phyloP scores from a whole-genome alignment of 2,113 vertebrate species.

The Pygoscelis adeliae region DNA sequence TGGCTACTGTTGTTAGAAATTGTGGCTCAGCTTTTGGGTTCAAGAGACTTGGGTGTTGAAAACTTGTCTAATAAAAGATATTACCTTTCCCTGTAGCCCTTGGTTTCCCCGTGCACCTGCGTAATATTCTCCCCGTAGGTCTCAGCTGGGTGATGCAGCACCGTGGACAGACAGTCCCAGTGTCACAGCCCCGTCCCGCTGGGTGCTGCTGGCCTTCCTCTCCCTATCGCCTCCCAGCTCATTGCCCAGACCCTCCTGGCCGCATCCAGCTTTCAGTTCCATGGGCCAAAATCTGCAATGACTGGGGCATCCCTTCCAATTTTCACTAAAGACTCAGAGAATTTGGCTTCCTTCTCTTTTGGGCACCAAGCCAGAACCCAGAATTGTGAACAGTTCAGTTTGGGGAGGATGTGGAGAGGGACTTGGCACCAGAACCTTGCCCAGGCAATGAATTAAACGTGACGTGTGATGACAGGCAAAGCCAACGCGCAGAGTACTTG shows the following conservation, averaged over 20 bases:
- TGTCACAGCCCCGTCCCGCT: neutral
- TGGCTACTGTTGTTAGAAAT: neutral
- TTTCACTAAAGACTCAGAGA: neutral
- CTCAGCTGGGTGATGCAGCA: neutral
- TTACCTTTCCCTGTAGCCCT: neutral
- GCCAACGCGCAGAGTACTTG: neutral
- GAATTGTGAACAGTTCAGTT: neutral
- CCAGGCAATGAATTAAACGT: neutral
- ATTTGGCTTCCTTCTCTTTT: neutral
- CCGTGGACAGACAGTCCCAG: neutral
- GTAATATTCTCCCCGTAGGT: neutral
- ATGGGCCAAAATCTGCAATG: neutral
- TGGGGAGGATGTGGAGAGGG: neutral
- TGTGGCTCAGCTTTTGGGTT: neutral
- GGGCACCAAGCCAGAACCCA: neutral
- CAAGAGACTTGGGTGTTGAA: neutral
- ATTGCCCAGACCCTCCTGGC: neutral
- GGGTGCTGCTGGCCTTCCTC: neutral
- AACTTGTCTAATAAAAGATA: neutral
- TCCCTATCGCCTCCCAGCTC: neutral
- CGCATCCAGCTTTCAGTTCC: neutral
- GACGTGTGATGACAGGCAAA: neutral
- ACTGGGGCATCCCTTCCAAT: neutral
- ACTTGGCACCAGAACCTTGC: neutral
- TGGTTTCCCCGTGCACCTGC: accelerated